Evolutionary conservation across 2,113 vertebrate genomes (phyloP), one percentile per base, ranked within the genome.

Genomic region (Triplophysa dalaica): DNA sequence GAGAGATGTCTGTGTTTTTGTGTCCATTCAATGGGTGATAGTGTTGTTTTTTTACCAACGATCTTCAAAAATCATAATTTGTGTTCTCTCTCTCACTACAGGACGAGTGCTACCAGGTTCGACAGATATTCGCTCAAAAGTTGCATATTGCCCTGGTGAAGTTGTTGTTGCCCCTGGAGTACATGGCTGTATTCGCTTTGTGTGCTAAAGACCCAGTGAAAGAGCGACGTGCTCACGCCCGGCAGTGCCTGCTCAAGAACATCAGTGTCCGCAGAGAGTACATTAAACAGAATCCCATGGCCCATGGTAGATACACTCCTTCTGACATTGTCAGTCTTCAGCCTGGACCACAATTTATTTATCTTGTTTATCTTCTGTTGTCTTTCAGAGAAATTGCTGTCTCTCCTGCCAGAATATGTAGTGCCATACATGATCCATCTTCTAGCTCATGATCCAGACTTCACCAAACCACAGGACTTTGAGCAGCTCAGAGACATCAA

Each of bases 181-280:
- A 99, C 78, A 94, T 99, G 95, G 96, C 96, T 0, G 96, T 99
- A 86, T 99, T 99, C 83, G 95, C 98, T 77, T 91, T 99, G 84
- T 99, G 97, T 86, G 98, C 98, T 92, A 99, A 99, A 93, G 98
- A 99, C 86, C 98, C 98, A 21, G 98, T 99, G 78, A 99, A 99
- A 89, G 98, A 99, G 88, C 93, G 98, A 83, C 92, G 98, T 61
- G 98, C 98, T 26, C 98, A 99, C 52, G 98, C 98, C 86, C 93
- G 98, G 75, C 98, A 99, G 90, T 99, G 98, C 89, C 95, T 99
- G 77, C 95, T 99, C 24, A 99, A 99, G 89, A 99, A 99, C 90
- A 99, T 99, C 90, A 98, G 95, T 80, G 96, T 99, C 90, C 95
- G 97, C 79, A 93, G 98, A 87, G 97, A 99, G 79, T 99, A 95